Evolutionary conservation across 1,140 invertebrate genomes (phyloP).

Genomic region (Bombus superbus): DNA sequence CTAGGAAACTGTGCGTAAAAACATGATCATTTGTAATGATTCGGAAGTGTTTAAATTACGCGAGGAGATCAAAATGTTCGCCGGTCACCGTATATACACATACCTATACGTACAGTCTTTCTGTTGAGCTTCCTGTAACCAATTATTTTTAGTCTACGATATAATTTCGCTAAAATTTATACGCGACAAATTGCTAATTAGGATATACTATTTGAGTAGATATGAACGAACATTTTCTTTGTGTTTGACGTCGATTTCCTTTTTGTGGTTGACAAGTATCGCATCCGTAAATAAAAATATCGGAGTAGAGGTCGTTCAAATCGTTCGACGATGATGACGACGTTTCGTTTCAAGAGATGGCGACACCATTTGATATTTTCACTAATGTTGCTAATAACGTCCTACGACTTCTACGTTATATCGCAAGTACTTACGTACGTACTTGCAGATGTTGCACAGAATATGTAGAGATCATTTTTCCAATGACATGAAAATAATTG

Average conservation of each 20-base stretch:
- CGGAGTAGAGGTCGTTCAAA: not conserved
- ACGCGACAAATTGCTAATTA: not conserved
- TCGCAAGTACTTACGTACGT: too few species aligned
- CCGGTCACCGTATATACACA: not conserved
- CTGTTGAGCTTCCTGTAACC: not conserved
- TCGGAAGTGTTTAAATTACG: too few species aligned
- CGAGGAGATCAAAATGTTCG: not conserved
- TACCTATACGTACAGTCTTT: too few species aligned
- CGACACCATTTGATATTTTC: not conserved
- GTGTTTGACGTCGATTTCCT: not conserved
- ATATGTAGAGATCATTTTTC: not conserved
- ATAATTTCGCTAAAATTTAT: not conserved
- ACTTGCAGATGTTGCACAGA: not conserved
- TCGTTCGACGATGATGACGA: not conserved
- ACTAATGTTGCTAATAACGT: not conserved
- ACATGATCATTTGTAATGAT: not conserved
- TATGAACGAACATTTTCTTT: too few species aligned
- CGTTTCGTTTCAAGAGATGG: conserved; percentile 9
- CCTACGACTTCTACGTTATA: not conserved
- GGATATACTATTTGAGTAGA: too few species aligned
- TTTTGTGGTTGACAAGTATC: not conserved
- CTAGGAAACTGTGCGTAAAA: not conserved
- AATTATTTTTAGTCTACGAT: not conserved
- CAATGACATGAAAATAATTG: not conserved
- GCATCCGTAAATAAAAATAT: not conserved